These are phyloP conservation scores for human (Homo sapiens) DNA, from an alignment of 2,113 vertebrate species.

Conservation along the genomic window DNA sequence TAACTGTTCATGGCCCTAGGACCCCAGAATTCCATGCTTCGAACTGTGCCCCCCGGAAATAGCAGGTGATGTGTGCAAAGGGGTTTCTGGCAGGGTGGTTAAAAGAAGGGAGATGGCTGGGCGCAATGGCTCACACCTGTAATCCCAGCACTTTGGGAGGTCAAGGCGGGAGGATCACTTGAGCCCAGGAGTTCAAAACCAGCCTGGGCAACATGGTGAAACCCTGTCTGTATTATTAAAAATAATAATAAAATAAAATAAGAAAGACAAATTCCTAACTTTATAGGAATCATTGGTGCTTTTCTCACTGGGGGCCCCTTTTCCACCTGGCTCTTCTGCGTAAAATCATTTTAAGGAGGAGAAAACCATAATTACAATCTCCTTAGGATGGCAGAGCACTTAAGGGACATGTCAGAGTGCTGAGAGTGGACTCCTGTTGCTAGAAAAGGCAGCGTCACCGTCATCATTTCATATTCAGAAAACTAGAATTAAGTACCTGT, in stretches of 20 bases:
- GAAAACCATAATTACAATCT: constrained; percentile 16
- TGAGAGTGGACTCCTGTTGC: background rate
- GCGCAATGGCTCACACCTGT: background rate
- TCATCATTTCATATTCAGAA: background rate
- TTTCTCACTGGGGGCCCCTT: background rate
- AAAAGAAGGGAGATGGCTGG: background rate
- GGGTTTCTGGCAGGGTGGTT: background rate
- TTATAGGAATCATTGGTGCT: background rate
- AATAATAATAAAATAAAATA: background rate
- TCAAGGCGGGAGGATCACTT: background rate
- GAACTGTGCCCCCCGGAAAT: background rate
- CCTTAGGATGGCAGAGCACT: background rate
- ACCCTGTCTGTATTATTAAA: background rate
- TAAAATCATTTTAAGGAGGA: constrained; percentile 19
- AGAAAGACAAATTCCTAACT: background rate
- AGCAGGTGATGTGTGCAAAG: background rate
- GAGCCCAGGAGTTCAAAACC: background rate
- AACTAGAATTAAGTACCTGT: constrained; percentile 4
- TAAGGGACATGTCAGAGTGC: background rate
- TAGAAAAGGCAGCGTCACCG: background rate
- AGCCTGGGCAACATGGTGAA: background rate
- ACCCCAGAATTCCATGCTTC: background rate
- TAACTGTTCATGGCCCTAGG: background rate
- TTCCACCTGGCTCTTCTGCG: background rate
- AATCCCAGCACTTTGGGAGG: background rate